Percentiles rank a stretch among this genome's conserved stretches.
phyloP scores from a whole-genome alignment of 2,888 invertebrate species.

The Acronicta psi region DNA sequence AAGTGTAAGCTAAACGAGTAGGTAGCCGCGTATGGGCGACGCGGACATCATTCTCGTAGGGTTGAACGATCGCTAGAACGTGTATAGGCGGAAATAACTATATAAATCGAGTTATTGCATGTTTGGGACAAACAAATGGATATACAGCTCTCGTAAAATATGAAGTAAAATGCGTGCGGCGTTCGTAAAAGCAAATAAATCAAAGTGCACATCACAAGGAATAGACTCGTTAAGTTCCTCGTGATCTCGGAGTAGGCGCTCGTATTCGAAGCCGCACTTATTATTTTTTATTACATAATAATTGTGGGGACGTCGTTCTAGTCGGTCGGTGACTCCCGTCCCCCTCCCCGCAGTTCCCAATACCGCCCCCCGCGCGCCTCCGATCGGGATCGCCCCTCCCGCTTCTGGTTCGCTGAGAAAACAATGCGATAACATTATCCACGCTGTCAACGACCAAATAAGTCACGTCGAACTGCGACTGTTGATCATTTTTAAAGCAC shows the following conservation, averaged over 20 bases:
- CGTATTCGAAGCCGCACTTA: slow-evolving; percentile 68
- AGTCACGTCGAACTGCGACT: slow-evolving; percentile 67
- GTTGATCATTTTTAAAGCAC: slow-evolving; percentile 62
- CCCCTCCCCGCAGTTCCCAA: slow-evolving; percentile 29
- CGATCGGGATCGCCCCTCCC: slow-evolving; percentile 65
- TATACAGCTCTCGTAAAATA: slow-evolving; percentile 43
- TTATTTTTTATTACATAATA: slow-evolving; percentile 81
- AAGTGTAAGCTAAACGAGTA: slow-evolving; percentile 21
- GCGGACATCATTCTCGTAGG: slow-evolving; percentile 59
- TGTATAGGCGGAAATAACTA: slow-evolving; percentile 42
- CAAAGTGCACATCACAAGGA: slow-evolving; percentile 32
- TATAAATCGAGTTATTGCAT: slow-evolving; percentile 40
- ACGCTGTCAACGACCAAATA: slow-evolving; percentile 74
- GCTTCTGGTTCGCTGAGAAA: slow-evolving; percentile 63
- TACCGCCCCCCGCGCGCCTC: slow-evolving; percentile 7
- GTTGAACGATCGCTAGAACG: slow-evolving; percentile 45
- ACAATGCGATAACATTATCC: slow-evolving; percentile 74
- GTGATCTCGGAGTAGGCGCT: slow-evolving; percentile 68
- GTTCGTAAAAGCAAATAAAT: slow-evolving; percentile 35
- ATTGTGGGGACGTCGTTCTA: slow-evolving; percentile 74
- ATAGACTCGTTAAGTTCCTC: slow-evolving; percentile 61
- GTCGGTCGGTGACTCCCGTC: slow-evolving; percentile 71
- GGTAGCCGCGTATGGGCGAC: slow-evolving; percentile 35
- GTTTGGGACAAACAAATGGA: slow-evolving; percentile 42
- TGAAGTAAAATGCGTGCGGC: slow-evolving; percentile 18